Base-by-base conservation (phyloP, 2,888 invertebrate genomes). In the Auanema freiburgensis region DNA sequence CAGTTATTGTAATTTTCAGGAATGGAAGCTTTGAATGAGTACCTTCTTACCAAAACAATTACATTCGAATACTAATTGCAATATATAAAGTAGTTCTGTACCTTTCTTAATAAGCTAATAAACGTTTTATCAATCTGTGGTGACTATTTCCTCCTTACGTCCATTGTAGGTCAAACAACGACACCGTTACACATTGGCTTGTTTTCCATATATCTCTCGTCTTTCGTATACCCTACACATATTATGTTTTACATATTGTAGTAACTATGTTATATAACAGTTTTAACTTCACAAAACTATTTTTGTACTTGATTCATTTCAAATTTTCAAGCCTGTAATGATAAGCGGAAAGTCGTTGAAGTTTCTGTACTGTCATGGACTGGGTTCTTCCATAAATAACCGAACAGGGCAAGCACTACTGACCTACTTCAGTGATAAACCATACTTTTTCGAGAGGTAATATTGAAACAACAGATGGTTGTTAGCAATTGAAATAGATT, bases 41-140 rank as follows among this genome's bases (percentile, higher is more conserved):
- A 96, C 85, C 88, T 96, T 68, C 92, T 92, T 85, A 94, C 92
- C 0, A 96, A 96, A 86, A 91, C 92, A 76, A 89, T 96, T 43
- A 96, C 95, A 11, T 89, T 96, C 76, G 96, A 96, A 87, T 96
- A 93, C 86, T 86, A 76, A 84, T 14, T 23, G 42, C 42, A 23
- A 23, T 8, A 23, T 21, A 5, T 16, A 8, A 46, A 52, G 21
- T 52, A 21, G 46, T 8, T 46, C 16, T 46, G 16, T 46, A 46
- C 21, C 8, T 21, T 46, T 46, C 21, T 3, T 21, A 46, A 46
- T 53, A 53, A 16, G 16, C 42, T 57, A 23, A 18, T 23, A n/a
- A 21, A 18, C 1, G 23, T 56, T 44, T 8, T 55, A 24, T 41
- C 55, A 40, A 21, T 18, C 10, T 24, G 33, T 40, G 41, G 56